Evolutionary conservation across 2,113 vertebrate genomes (phyloP).

Genomic region (Carollia perspicillata): DNA sequence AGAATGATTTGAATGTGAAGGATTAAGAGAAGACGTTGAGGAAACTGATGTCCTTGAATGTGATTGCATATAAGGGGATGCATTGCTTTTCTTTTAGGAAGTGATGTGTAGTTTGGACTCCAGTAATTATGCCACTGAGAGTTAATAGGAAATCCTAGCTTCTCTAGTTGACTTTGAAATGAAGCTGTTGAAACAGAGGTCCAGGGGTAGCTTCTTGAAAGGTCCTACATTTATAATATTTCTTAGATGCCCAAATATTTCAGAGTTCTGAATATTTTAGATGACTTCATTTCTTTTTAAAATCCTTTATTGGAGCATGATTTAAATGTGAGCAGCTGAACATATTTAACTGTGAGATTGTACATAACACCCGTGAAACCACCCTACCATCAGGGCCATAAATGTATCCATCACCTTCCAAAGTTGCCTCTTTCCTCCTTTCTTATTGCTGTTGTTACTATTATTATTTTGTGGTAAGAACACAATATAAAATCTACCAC

Average conservation of each 20-base stretch:
- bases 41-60: background rate
- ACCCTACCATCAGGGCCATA: background rate
- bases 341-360: background rate
- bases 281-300: background rate
- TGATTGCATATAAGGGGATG: background rate
- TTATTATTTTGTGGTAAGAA: background rate
- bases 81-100: background rate
- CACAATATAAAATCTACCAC: background rate
- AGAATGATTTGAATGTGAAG: background rate
- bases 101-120: constrained; percentile 15
- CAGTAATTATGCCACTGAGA: background rate
- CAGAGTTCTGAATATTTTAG: background rate
- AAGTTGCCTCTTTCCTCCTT: background rate
- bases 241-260: background rate
- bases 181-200: background rate
- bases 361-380: background rate
- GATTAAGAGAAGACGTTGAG: background rate
- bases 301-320: background rate
- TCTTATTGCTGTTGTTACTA: background rate
- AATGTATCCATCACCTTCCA: background rate
- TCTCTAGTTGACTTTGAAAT: constrained; percentile 34
- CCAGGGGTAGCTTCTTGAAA: background rate
- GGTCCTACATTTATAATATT: background rate
- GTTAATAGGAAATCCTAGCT: background rate
- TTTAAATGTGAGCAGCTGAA: background rate